phyloP scores from a whole-genome alignment of 2,113 vertebrate species.

The Cavia porcellus region DNA sequence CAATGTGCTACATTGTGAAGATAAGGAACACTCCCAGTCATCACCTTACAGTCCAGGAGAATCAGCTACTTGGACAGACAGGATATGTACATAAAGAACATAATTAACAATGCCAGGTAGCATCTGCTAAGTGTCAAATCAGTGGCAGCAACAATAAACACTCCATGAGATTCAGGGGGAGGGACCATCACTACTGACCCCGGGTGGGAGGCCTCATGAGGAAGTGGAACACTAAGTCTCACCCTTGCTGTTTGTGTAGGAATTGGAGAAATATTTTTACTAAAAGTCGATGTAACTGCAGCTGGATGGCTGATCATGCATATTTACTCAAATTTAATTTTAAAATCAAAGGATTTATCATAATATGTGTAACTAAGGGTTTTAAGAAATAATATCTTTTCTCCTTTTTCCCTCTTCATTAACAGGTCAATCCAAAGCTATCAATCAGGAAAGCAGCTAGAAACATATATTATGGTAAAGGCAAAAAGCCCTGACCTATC shows the following conservation, averaged over 20 bases:
- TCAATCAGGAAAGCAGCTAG: constrained; percentile 31
- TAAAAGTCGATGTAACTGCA: neutral
- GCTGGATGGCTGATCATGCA: neutral
- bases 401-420: neutral
- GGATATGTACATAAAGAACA: constrained; percentile 7
- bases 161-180: neutral
- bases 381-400: neutral
- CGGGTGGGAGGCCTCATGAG: neutral
- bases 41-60: constrained; percentile 47
- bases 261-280: constrained; percentile 62
- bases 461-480: neutral
- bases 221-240: neutral
- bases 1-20: neutral
- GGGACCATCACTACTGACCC: neutral
- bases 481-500: neutral
- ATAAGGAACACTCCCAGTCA: neutral
- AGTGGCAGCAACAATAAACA: neutral
- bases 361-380: neutral
- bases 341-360: neutral
- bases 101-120: constrained; percentile 46
- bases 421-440: neutral
- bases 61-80: constrained; percentile 24
- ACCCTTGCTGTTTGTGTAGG: constrained; percentile 41
- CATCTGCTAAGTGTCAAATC: constrained; percentile 54
- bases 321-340: constrained; percentile 29